Evolutionary conservation across 2,888 invertebrate genomes (phyloP).

Genomic region (Megamerina dolium): DNA sequence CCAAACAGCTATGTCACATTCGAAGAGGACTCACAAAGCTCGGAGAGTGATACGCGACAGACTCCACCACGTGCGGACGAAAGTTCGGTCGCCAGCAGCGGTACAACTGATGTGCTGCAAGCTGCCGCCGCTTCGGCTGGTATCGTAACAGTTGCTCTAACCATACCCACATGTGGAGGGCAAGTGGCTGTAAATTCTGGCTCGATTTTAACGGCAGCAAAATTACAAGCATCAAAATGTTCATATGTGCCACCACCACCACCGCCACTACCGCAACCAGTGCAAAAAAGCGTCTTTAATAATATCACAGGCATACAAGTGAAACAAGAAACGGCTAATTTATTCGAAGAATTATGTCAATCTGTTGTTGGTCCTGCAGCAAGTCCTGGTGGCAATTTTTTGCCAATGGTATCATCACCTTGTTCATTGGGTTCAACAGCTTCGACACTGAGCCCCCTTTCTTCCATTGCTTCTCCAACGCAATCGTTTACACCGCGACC

Average conservation of each 20-base stretch:
- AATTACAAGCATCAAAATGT: constrained; percentile 21
- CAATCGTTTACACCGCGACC: constrained; percentile 53
- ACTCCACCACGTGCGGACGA: constrained; percentile 51
- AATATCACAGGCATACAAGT: constrained; percentile 28
- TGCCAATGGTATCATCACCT: constrained; percentile 52
- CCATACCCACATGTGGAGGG: constrained; percentile 55
- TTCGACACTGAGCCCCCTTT: constrained; percentile 62
- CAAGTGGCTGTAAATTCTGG: constrained; percentile 53
- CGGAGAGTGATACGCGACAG: constrained; percentile 58
- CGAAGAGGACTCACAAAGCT: constrained; percentile 85
- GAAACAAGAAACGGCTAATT: constrained; percentile 47
- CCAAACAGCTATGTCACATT: constrained; percentile 81
- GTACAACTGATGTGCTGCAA: constrained; percentile 51
- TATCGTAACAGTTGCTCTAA: constrained; percentile 62
- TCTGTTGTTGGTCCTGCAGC: constrained; percentile 51
- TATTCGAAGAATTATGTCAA: constrained; percentile 59
- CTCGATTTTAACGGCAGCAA: constrained; percentile 41
- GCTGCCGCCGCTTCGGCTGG: constrained; percentile 62
- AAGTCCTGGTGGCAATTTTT: constrained; percentile 32
- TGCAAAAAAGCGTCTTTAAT: not conserved
- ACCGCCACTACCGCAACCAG: constrained; percentile 32
- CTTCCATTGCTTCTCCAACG: constrained; percentile 61
- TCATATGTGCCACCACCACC: constrained; percentile 32
- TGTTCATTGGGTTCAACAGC: constrained; percentile 57
- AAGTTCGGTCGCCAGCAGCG: constrained; percentile 45